Evolutionary conservation across 2,797 vertebrate genomes (phyloP).

Genomic region (Syndactyla subalaris): DNA sequence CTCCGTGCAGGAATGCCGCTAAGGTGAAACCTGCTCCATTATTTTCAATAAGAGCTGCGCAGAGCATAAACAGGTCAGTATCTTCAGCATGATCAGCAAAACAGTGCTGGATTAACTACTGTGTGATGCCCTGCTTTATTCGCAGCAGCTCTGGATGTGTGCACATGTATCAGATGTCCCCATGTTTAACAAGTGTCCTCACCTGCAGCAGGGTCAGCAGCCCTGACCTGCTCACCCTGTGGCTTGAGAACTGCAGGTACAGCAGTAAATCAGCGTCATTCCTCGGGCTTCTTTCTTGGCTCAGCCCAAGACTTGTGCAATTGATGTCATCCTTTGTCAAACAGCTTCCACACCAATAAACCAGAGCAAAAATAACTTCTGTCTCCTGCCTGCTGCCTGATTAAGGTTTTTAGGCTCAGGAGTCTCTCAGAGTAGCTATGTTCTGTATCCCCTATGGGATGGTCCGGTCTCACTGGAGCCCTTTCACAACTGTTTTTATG

Average conservation of each 20-base stretch:
- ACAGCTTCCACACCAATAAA: not conserved
- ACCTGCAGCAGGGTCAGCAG: not conserved
- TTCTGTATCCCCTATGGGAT: accelerated
- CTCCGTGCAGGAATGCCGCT: not conserved
- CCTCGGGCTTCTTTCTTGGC: not conserved
- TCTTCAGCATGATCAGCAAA: not conserved
- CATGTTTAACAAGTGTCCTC: not conserved
- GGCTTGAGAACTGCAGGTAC: not conserved
- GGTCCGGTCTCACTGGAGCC: not conserved
- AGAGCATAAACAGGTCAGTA: not conserved
- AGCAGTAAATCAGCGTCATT: not conserved
- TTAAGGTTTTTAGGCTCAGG: not conserved
- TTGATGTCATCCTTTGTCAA: constrained; percentile 24
- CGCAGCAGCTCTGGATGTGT: not conserved
- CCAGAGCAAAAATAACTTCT: not conserved
- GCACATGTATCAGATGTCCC: not conserved
- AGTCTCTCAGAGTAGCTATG: not conserved
- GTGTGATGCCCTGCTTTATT: not conserved
- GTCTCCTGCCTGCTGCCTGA: not conserved
- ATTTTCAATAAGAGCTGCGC: not conserved
- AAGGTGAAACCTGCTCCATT: constrained; percentile 4
- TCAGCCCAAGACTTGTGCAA: not conserved
- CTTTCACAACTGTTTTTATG: not conserved
- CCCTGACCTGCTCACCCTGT: accelerated
- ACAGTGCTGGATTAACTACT: not conserved